phyloP scores from a whole-genome alignment of 2,888 invertebrate genomes.

The Melolontha melolontha region DNA sequence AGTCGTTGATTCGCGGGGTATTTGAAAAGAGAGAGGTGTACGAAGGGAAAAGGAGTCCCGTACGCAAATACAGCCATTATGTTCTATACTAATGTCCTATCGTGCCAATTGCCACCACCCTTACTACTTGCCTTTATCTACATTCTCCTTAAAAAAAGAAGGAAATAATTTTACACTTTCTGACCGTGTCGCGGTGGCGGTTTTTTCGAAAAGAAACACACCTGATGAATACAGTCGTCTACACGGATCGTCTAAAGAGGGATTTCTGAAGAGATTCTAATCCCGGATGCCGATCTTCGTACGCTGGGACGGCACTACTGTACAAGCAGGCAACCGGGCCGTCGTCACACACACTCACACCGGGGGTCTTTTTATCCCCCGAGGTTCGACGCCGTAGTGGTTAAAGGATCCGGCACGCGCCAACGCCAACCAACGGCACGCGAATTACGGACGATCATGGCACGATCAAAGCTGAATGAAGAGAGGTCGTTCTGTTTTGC shows the following conservation, averaged over 20 bases:
- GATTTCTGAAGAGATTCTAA: slow-evolving; percentile 20
- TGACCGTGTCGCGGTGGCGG: neutral
- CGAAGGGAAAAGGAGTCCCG: slow-evolving; percentile 49
- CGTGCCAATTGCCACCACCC: slow-evolving; percentile 51
- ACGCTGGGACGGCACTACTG: slow-evolving; percentile 5
- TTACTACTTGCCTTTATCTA: neutral
- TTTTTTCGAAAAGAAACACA: slow-evolving; percentile 18
- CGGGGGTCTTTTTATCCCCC: slow-evolving; percentile 33
- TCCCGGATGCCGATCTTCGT: slow-evolving; percentile 33
- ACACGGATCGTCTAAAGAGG: slow-evolving; percentile 4
- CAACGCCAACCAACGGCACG: slow-evolving; percentile 68
- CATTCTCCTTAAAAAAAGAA: neutral
- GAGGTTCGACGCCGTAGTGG: slow-evolving; percentile 28
- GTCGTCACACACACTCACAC: slow-evolving; percentile 24
- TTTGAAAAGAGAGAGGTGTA: slow-evolving; percentile 20
- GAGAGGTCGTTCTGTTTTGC: slow-evolving; percentile 21
- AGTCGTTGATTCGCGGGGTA: slow-evolving; percentile 35
- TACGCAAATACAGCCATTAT: slow-evolving; percentile 66
- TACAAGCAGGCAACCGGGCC: slow-evolving; percentile 6
- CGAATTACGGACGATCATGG: slow-evolving; percentile 38
- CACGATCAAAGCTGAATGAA: slow-evolving; percentile 34
- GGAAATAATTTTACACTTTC: slow-evolving; percentile 2
- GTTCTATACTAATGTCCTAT: slow-evolving; percentile 57
- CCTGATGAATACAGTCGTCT: slow-evolving; percentile 24
- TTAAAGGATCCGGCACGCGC: slow-evolving; percentile 60